These are phyloP conservation scores for Oscheius onirici DNA, from an alignment of 2,888 invertebrate genomes.

Conservation along the genomic window DNA sequence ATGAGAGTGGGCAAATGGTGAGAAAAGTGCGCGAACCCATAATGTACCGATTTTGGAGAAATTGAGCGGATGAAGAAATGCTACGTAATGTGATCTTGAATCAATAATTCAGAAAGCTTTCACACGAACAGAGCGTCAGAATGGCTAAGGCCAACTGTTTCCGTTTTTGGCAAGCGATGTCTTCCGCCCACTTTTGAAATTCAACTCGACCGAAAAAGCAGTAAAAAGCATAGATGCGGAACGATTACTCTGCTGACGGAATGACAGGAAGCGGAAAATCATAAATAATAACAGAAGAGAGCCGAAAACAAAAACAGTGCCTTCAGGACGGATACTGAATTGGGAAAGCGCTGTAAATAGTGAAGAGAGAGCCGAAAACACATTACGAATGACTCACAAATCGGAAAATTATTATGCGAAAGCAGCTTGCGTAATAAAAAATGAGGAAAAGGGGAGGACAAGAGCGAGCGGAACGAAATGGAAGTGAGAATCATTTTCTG, in stretches of 20 bases:
- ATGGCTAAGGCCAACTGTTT: no score
- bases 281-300: conserved; percentile 18
- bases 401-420: not conserved
- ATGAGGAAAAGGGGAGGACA: conserved; percentile 21
- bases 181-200: no score
- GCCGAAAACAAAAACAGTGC: conserved; percentile 27
- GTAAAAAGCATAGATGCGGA: not conserved
- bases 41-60: no score
- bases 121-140: no score
- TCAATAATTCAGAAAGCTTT: no score
- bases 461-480: not conserved
- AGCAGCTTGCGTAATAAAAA: conserved; percentile 28
- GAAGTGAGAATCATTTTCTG: not conserved
- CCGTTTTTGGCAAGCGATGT: no score
- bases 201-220: no score
- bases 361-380: conserved; percentile 11
- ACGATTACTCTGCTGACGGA: conserved; percentile 11
- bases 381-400: not conserved
- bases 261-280: not conserved
- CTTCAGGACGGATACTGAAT: conserved; percentile 21
- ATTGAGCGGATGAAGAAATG: no score
- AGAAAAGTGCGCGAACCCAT: no score
- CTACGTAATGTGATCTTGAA: no score
- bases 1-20: no score
- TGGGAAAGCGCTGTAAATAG: conserved; percentile 16